Evolutionary conservation across 2,888 invertebrate genomes (phyloP).

Genomic region (Herminia tarsipennalis): DNA sequence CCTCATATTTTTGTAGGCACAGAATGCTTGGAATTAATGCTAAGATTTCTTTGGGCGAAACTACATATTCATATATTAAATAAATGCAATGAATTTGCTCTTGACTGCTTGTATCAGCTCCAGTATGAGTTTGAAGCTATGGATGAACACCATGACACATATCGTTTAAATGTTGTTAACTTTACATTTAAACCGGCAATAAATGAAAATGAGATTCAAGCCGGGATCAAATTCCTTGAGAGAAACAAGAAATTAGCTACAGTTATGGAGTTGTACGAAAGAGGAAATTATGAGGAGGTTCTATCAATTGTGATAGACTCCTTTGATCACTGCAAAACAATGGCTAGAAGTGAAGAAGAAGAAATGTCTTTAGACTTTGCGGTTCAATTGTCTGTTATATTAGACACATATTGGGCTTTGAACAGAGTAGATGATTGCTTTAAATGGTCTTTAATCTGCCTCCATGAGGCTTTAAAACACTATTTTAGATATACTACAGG

Average conservation of each 20-base stretch:
- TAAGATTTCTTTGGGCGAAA: slow-evolving; percentile 77
- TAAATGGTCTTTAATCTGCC: slow-evolving; percentile 91
- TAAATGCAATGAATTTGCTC: slow-evolving; percentile 70
- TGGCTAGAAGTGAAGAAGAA: slow-evolving; percentile 73
- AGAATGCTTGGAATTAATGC: slow-evolving; percentile 66
- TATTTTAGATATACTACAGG: slow-evolving; percentile 82
- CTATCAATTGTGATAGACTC: slow-evolving; percentile 88
- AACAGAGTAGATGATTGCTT: slow-evolving; percentile 88
- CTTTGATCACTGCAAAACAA: slow-evolving; percentile 84
- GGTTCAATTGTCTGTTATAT: slow-evolving; percentile 85
- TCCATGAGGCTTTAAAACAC: slow-evolving; percentile 90
- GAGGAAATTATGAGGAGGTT: slow-evolving; percentile 87
- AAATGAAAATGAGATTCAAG: slow-evolving; percentile 64
- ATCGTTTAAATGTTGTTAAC: slow-evolving; percentile 64
- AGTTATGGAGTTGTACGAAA: slow-evolving; percentile 88
- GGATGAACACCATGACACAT: slow-evolving; percentile 68
- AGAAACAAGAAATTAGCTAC: slow-evolving; percentile 86
- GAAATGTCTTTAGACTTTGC: slow-evolving; percentile 84
- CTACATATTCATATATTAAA: slow-evolving; percentile 73
- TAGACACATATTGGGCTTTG: slow-evolving; percentile 88
- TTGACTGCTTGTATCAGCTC: slow-evolving; percentile 76
- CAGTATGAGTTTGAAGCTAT: slow-evolving; percentile 76
- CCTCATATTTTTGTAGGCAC: slow-evolving; percentile 67
- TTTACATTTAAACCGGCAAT: slow-evolving; percentile 73
- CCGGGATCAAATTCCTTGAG: slow-evolving; percentile 73